A percentile compares a stretch with the other conserved stretches of the same genome.
phyloP scores from a whole-genome alignment of 2,888 invertebrate genomes.

The Neoitamus cyanurus region DNA sequence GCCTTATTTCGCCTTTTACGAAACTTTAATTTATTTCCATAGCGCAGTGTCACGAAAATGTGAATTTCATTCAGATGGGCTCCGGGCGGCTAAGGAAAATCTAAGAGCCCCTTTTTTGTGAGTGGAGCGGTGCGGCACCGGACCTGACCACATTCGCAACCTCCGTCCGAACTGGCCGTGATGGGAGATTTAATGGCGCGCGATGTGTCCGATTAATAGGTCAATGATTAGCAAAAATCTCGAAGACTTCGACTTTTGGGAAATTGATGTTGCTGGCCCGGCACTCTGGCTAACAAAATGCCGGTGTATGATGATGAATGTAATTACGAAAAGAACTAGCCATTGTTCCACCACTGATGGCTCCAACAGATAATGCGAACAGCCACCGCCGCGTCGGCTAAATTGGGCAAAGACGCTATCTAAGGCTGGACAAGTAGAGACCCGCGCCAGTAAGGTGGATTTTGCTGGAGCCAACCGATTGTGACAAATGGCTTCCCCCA shows the following conservation, averaged over 20 bases:
- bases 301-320: neutral
- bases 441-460: neutral
- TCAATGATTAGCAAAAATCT: conserved; percentile 27
- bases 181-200: conserved; percentile 2
- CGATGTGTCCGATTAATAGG: conserved; percentile 19
- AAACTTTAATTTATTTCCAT: conserved; percentile 6
- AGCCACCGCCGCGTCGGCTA: neutral
- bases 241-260: neutral
- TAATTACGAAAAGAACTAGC: neutral
- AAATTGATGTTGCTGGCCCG: neutral
- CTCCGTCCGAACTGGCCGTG: neutral
- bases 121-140: neutral
- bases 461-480: neutral
- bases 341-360: neutral
- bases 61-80: conserved; percentile 14
- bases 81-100: neutral
- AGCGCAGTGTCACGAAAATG: conserved; percentile 19
- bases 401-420: neutral
- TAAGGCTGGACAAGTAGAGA: neutral
- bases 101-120: neutral
- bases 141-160: neutral
- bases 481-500: conserved; percentile 4
- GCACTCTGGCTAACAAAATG: neutral
- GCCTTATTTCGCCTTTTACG: neutral
- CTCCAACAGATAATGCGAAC: neutral